Evolutionary conservation across 1,140 invertebrate species (phyloP).

Genomic region (Ylistrum balloti): DNA sequence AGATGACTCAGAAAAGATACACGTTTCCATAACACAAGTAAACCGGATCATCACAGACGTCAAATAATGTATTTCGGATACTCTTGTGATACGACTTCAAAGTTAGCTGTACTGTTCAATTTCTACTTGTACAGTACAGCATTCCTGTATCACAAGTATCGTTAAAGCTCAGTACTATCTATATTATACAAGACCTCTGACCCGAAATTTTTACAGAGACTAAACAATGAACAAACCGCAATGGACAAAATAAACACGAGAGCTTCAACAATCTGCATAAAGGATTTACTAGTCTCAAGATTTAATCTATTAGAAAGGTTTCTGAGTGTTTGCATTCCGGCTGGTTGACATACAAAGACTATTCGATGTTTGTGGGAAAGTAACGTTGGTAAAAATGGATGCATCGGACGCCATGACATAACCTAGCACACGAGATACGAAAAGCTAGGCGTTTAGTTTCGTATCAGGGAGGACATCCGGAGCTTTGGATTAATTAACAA

Average conservation of each 20-base stretch:
- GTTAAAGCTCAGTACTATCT: neutral
- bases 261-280: slow-evolving; percentile 24
- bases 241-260: slow-evolving; percentile 35
- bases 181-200: neutral
- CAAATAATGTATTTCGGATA: slow-evolving; percentile 35
- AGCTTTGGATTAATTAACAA: neutral
- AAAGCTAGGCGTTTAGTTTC: slow-evolving; percentile 2
- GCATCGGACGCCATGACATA: slow-evolving; percentile 22
- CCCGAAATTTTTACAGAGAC: neutral
- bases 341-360: neutral
- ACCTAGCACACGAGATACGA: slow-evolving; percentile 14
- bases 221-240: slow-evolving; percentile 27
- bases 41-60: neutral
- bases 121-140: neutral
- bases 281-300: neutral
- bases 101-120: neutral
- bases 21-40: neutral
- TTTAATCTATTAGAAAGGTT: neutral
- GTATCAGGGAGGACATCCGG: slow-evolving; percentile 4
- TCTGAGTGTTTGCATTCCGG: neutral
- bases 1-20: neutral
- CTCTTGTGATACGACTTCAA: slow-evolving; percentile 25
- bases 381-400: neutral
- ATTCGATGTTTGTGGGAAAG: neutral
- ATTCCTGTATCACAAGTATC: neutral